Evolutionary conservation across 35 echinoderm and acorn worm genomes (phyloP).

Genomic region (Lytechinus pictus): DNA sequence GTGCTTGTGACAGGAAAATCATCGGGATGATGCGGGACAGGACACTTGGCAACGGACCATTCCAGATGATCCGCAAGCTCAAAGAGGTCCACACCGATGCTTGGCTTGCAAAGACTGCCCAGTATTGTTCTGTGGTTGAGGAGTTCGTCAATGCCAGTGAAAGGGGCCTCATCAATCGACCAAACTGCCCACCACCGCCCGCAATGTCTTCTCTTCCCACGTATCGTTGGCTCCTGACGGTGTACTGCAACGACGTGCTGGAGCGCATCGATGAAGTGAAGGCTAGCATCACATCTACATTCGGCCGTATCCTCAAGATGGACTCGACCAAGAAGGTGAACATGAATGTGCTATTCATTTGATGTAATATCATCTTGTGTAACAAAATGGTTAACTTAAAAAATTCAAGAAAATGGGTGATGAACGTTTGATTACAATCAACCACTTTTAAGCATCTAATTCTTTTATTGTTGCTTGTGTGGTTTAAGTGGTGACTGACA

Average conservation of each 20-base stretch:
- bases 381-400: too few species aligned
- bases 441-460: too few species aligned
- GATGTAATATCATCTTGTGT: too few species aligned
- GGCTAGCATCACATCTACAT: conserved; percentile 62
- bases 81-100: conserved; percentile 61
- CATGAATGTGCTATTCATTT: too few species aligned
- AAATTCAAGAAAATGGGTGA: too few species aligned
- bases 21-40: conserved; percentile 57
- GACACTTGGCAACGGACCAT: conserved; percentile 61
- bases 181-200: conserved; percentile 30
- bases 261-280: conserved; percentile 55
- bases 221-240: conserved; percentile 60
- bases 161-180: background rate
- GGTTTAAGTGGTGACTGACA: too few species aligned
- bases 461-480: too few species aligned
- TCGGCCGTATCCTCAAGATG: conserved; percentile 65
- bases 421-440: too few species aligned
- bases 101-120: conserved; percentile 48
- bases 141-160: background rate
- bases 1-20: conserved; percentile 62
- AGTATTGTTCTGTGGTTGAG: conserved; percentile 30
- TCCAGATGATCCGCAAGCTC: too few species aligned
- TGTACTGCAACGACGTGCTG: conserved; percentile 73
- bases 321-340: conserved; percentile 73
- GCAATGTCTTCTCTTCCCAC: conserved; percentile 55